Evolutionary conservation across 2,113 vertebrate genomes (phyloP).

Genomic region (Henicopernis longicauda): DNA sequence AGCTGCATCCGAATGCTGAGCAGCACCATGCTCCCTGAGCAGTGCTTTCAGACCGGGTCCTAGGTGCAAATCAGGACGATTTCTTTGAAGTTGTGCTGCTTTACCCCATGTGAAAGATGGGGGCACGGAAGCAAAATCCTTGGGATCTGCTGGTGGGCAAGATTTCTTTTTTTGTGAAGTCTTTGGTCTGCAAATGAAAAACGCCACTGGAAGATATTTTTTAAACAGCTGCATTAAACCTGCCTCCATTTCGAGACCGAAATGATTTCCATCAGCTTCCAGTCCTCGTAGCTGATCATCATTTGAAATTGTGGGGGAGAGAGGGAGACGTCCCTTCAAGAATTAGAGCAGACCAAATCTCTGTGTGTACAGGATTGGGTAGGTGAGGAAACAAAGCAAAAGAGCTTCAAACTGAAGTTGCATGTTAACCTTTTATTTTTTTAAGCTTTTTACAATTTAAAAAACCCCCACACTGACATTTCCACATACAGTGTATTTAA

Average conservation of each 20-base stretch:
- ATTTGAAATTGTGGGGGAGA: neutral
- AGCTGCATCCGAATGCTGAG: neutral
- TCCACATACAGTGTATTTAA: neutral
- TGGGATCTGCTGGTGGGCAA: neutral
- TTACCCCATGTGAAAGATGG: neutral
- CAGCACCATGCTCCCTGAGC: fast-evolving
- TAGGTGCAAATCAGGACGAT: neutral
- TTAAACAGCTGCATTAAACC: neutral
- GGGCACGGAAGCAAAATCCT: neutral
- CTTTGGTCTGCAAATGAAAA: neutral
- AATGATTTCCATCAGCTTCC: neutral
- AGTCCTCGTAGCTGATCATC: neutral
- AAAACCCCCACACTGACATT: neutral
- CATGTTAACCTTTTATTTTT: neutral
- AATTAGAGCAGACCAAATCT: neutral
- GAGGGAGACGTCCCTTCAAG: neutral
- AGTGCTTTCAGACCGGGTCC: neutral
- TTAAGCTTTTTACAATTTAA: neutral
- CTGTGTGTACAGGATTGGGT: neutral
- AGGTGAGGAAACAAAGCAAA: neutral
- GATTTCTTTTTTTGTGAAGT: neutral
- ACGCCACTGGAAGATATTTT: neutral
- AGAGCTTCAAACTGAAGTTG: neutral
- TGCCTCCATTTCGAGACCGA: neutral
- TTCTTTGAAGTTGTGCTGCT: neutral